Conservation (phyloP, 2,888 invertebrate genomes). For the Heliconius erato region DNA sequence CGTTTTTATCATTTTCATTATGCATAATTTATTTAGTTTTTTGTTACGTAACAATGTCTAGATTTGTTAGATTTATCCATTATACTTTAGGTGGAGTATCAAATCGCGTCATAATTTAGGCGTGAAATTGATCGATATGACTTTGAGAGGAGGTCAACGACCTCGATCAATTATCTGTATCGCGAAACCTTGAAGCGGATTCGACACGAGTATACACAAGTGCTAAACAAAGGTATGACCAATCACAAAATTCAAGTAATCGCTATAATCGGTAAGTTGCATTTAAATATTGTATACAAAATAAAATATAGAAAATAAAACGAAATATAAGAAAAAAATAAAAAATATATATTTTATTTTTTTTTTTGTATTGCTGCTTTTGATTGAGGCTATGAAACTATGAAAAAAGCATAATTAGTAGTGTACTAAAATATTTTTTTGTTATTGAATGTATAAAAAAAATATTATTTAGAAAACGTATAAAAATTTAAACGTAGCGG, state of each 20-base stretch:
- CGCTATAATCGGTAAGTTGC: constrained; percentile 1
- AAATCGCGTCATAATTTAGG: constrained; percentile 34
- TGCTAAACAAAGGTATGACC: constrained; percentile 42
- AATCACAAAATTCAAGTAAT: constrained; percentile 30
- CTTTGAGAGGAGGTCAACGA: constrained; percentile 46
- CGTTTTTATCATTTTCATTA: neutral
- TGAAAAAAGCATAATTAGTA: too few relatives aligned
- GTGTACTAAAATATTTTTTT: too few relatives aligned
- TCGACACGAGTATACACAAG: constrained; percentile 43
- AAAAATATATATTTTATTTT: neutral
- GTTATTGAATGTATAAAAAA: too few relatives aligned
- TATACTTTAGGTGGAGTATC: constrained; percentile 8
- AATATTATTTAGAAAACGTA: too few relatives aligned
- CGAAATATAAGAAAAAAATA: neutral
- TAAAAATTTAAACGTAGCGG: too few relatives aligned
- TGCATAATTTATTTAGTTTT: neutral
- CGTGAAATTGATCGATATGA: constrained; percentile 48
- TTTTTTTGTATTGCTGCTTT: neutral
- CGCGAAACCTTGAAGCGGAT: constrained; percentile 48
- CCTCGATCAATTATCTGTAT: constrained; percentile 38
- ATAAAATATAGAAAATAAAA: neutral
- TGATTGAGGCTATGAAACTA: neutral
- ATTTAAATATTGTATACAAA: neutral
- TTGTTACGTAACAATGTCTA: neutral
- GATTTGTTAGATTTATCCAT: constrained; percentile 6